Conservation (phyloP, 2,113 vertebrate species). For the Ophthalmolycus amberensis region DNA sequence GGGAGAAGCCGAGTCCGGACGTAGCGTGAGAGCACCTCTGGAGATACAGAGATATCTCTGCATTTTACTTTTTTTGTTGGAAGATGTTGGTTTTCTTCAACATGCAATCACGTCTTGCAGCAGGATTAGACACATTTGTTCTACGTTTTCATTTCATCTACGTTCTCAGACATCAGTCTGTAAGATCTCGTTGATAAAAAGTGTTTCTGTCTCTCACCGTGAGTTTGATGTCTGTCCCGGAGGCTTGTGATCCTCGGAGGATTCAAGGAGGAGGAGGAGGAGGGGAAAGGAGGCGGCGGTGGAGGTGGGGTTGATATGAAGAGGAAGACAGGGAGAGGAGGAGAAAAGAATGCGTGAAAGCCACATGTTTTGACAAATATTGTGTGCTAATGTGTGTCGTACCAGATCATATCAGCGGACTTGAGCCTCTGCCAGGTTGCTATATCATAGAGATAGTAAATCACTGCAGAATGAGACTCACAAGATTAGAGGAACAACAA, state of each 20-base stretch:
- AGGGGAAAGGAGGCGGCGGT: neutral
- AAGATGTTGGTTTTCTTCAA: conserved; percentile 26
- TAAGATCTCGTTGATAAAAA: conserved; percentile 70
- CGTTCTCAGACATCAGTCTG: conserved; percentile 68
- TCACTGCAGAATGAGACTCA: conserved; percentile 52
- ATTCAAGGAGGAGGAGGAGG: conserved; percentile 9
- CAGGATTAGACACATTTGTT: conserved; percentile 65
- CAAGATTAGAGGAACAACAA: conserved; percentile 54
- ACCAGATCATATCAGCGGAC: conserved; percentile 73
- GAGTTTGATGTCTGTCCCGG: conserved; percentile 41
- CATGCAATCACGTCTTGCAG: conserved; percentile 46
- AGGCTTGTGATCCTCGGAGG: conserved; percentile 43
- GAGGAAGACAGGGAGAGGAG: conserved; percentile 15
- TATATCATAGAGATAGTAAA: conserved; percentile 54
- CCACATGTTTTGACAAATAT: conserved; percentile 68
- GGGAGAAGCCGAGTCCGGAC: conserved; percentile 26
- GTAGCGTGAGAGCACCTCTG: conserved; percentile 62
- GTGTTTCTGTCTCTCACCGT: conserved; percentile 70
- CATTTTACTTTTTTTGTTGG: conserved; percentile 16
- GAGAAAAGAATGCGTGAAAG: conserved; percentile 60
- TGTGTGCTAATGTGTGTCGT: conserved; percentile 55
- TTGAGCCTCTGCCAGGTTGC: conserved; percentile 63
- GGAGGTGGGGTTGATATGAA: conserved; percentile 1
- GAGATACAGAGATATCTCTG: conserved; percentile 50
- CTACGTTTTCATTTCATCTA: conserved; percentile 35